Percentiles rank a stretch among this genome's conserved stretches.
phyloP scores from a whole-genome alignment of 35 echinoderm and acorn worm species.

The Strongylocentrotus purpuratus region DNA sequence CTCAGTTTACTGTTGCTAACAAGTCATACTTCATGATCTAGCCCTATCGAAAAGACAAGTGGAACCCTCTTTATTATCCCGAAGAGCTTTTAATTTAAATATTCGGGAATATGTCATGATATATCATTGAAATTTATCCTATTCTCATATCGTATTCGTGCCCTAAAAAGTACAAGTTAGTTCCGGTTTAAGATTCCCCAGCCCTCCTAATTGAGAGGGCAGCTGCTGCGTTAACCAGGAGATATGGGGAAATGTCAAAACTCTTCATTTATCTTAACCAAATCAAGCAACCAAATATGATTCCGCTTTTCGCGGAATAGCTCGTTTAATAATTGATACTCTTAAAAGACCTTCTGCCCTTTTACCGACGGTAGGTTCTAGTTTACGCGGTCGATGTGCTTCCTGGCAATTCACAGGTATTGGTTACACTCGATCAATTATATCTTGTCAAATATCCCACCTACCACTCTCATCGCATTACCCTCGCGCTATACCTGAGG shows the following conservation, averaged over 20 bases:
- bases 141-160: too few relatives aligned
- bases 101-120: neutral
- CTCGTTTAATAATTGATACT: neutral
- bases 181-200: too few relatives aligned
- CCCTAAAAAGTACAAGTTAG: too few relatives aligned
- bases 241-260: neutral
- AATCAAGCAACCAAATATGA: neutral
- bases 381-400: neutral
- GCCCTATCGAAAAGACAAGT: too few relatives aligned
- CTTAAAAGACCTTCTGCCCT: neutral
- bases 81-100: neutral
- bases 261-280: neutral
- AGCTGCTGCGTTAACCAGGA: neutral
- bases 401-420: conserved; percentile 1
- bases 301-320: neutral
- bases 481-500: neutral
- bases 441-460: neutral
- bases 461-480: neutral
- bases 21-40: too few relatives aligned
- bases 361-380: neutral
- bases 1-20: too few relatives aligned
- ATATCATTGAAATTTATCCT: neutral
- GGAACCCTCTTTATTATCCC: too few relatives aligned
- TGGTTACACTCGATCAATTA: conserved; percentile 2
- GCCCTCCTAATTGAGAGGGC: neutral